phyloP scores from a whole-genome alignment of 2,888 invertebrate genomes.

The Nectonema munidae region DNA sequence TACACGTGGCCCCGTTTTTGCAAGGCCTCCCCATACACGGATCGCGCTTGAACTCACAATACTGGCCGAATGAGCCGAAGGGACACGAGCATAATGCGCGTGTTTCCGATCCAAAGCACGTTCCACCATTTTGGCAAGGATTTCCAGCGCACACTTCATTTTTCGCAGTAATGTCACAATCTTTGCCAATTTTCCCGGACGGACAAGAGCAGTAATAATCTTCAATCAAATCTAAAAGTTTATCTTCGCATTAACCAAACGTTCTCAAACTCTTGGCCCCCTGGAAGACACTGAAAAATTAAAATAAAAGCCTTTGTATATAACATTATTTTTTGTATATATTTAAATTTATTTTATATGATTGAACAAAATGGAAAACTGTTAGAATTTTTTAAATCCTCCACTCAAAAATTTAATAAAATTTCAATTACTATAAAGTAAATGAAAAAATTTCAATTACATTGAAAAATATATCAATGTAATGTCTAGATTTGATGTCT shows the following conservation, averaged over 20 bases:
- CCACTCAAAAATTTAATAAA: too few relatives aligned
- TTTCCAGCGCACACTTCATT: constrained; percentile 6
- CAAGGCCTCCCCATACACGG: constrained; percentile 54
- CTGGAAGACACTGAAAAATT: too few relatives aligned
- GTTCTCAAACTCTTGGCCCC: neutral
- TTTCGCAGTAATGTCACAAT: neutral
- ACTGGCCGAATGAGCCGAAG: constrained; percentile 12
- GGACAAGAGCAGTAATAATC: constrained; percentile 10
- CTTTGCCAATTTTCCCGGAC: too few relatives aligned
- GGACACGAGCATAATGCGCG: constrained; percentile 2
- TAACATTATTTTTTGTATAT: too few relatives aligned
- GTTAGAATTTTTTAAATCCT: too few relatives aligned
- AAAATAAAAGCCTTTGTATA: too few relatives aligned
- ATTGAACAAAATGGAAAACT: too few relatives aligned
- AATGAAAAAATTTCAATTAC: too few relatives aligned
- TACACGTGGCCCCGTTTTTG: constrained; percentile 67
- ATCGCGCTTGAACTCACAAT: constrained; percentile 52
- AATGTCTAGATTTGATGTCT: too few relatives aligned
- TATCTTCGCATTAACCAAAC: neutral
- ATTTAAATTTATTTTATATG: too few relatives aligned
- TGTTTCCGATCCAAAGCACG: neutral
- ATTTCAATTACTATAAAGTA: too few relatives aligned
- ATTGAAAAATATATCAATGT: too few relatives aligned
- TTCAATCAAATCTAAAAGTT: neutral
- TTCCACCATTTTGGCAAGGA: constrained; percentile 10